A percentile compares a stretch with the other conserved stretches of the same genome.
Conservation (phyloP, 2,797 vertebrate genomes). For the Platyrinchus mystaceus region DNA sequence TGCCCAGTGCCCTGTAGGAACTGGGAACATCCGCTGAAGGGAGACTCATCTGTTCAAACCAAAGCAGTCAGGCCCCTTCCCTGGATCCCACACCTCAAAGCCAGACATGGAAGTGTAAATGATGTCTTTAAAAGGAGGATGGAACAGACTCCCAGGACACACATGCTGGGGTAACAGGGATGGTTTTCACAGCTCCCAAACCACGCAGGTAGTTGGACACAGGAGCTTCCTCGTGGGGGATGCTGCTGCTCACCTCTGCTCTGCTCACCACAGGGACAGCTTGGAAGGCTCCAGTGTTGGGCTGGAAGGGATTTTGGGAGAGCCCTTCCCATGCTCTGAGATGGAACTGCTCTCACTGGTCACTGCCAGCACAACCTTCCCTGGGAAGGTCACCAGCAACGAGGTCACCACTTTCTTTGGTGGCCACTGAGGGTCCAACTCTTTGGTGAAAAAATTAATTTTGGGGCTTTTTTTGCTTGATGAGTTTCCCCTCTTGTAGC, state of each 20-base stretch:
- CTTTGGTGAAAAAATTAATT: background rate
- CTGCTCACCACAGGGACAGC: accelerated
- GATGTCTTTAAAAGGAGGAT: background rate
- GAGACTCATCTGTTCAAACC: background rate
- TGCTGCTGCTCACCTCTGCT: accelerated
- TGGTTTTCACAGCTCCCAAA: background rate
- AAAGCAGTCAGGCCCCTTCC: background rate
- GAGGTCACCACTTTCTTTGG: background rate
- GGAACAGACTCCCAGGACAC: background rate
- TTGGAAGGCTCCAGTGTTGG: background rate
- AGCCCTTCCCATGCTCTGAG: background rate
- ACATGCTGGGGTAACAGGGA: accelerated
- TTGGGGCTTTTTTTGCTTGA: background rate
- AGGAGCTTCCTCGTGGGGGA: background rate
- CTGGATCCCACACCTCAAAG: background rate
- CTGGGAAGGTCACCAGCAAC: background rate
- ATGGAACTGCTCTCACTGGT: background rate
- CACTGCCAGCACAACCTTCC: background rate
- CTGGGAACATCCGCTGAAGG: background rate
- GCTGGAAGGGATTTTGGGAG: background rate
- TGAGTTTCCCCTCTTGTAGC: background rate
- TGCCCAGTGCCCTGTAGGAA: background rate
- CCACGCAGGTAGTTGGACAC: background rate
- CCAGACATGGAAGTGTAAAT: background rate
- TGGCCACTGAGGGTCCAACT: accelerated